Evolutionary conservation across 2,888 invertebrate species (phyloP).

Genomic region (Polydrusus tereticollis): DNA sequence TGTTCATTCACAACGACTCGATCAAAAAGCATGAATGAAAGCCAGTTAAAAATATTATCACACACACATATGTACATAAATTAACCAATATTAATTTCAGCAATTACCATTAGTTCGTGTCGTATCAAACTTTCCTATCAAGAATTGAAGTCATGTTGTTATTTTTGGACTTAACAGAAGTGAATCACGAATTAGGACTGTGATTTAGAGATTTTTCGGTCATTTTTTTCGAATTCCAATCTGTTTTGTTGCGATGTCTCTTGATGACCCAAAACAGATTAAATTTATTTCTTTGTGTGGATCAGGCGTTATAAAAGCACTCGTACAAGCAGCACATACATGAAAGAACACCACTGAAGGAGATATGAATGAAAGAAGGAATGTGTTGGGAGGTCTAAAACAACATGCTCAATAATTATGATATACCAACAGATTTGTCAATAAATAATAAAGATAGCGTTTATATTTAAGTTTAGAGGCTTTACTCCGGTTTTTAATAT

Average conservation of each 20-base stretch:
- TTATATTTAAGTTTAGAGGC: too few species aligned
- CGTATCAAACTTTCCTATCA: slow-evolving; percentile 30
- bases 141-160: slow-evolving; percentile 39
- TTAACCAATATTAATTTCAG: slow-evolving; percentile 29
- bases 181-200: slow-evolving; percentile 32
- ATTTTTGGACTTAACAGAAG: slow-evolving; percentile 37
- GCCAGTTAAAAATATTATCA: slow-evolving; percentile 31
- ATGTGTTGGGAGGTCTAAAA: too few species aligned
- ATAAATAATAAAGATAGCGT: too few species aligned
- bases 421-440: too few species aligned
- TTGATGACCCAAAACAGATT: slow-evolving; percentile 14
- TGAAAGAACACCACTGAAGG: too few species aligned
- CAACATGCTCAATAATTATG: too few species aligned
- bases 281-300: background rate
- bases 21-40: slow-evolving; percentile 44
- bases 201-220: slow-evolving; percentile 17
- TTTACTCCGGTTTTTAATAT: too few species aligned
- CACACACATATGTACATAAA: slow-evolving; percentile 27
- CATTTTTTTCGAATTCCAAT: background rate
- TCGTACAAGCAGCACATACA: too few species aligned
- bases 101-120: slow-evolving; percentile 24
- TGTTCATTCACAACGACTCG: slow-evolving; percentile 32
- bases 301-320: background rate
- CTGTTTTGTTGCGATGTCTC: slow-evolving; percentile 1
- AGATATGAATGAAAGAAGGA: too few species aligned